Percentiles rank a stretch among this genome's conserved stretches.
Conservation (phyloP, 2,888 invertebrate genomes). For the Tricholauxania praeusta region DNA sequence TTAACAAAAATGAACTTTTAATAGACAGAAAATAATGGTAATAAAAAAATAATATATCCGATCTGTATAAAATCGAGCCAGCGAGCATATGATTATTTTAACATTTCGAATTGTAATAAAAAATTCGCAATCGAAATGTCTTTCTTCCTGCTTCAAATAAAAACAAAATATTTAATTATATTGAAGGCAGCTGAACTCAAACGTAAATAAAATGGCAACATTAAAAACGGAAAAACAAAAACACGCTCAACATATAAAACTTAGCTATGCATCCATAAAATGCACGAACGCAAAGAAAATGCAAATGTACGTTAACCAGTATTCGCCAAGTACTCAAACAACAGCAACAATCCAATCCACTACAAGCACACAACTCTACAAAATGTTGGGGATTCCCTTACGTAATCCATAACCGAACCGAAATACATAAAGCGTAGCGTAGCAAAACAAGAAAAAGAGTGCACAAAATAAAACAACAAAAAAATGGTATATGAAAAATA, state of each 20-base stretch:
- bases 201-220: too few relatives aligned
- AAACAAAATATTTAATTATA: too few relatives aligned
- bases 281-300: conserved; percentile 1
- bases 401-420: conserved; percentile 60
- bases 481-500: background rate
- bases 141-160: too few relatives aligned
- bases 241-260: conserved; percentile 4
- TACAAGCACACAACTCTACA: conserved; percentile 35
- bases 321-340: background rate
- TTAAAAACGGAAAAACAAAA: conserved; percentile 7
- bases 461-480: conserved; percentile 22
- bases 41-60: too few relatives aligned
- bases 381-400: conserved; percentile 65
- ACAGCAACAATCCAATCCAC: conserved; percentile 9
- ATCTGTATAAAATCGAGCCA: too few relatives aligned
- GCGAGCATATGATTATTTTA: too few relatives aligned
- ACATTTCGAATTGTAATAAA: too few relatives aligned
- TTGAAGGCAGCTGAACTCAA: too few relatives aligned
- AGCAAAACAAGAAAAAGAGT: conserved; percentile 39
- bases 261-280: conserved; percentile 17
- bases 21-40: too few relatives aligned
- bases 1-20: too few relatives aligned
- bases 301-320: background rate
- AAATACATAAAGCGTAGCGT: conserved; percentile 52
- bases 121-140: too few relatives aligned